Base-by-base conservation (phyloP, 2,113 vertebrate species). In the Panurus biarmicus region DNA sequence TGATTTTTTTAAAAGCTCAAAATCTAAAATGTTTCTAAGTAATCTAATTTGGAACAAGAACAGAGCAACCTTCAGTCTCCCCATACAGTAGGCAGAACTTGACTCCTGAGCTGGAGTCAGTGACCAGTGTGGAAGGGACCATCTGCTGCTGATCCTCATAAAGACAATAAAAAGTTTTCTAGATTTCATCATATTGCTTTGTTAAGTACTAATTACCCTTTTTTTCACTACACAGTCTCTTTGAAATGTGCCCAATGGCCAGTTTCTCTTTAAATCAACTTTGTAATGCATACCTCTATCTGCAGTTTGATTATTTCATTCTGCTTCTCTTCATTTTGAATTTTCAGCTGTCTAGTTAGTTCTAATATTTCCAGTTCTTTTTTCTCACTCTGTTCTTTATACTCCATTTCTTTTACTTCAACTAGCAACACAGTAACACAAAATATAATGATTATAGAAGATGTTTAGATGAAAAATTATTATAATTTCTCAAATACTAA, bases 251-350 rank as follows among this genome's bases (percentile, higher is more conserved):
- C 22, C 24, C 22, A 42, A 18, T 47, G 29, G 7, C 21, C 28
- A 79, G 4, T 6, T 56, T 20, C 28, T 22, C 47, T 65, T 77
- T 85, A 58, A 58, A 15, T 85, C 58, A 60, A 10, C 23, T 76
- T 82, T 84, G 18, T 54, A 94, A 75, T 13, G 44, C 76, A 45
- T 97, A 99, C 99, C 98, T 99, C 99, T 97, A 99, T 98, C 73
- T 99, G 98, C 65, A 99, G 85, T 96, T 98, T 99, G 47, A 99
- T 96, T 26, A 99, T 97, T 96, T 99, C 98, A 60, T 97, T 98
- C 96, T 99, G 98, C 57, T 98, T 98, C 96, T 99, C 98, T 87
- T 97, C 98, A 90, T 99, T 98, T 95, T 98, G 98, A 70, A 97
- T 98, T 96, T 93, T 98, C 91, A 99, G 95, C 89, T 97, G 98